Conservation (phyloP, 2,113 vertebrate species). For the Platysteira castanea region DNA sequence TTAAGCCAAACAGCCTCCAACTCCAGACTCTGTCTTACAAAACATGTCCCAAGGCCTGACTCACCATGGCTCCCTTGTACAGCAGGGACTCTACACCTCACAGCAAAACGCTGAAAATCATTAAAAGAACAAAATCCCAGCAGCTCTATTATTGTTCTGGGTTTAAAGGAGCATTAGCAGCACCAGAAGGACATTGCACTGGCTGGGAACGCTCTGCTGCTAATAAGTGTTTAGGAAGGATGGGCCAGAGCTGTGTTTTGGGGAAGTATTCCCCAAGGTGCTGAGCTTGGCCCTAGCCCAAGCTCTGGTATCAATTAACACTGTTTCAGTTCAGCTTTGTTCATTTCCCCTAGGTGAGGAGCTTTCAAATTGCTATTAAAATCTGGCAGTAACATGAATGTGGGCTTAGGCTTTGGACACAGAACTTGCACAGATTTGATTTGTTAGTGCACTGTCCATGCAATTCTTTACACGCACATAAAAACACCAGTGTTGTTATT, state of each 20-base stretch:
- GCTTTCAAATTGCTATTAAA: not conserved
- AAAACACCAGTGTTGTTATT: not conserved
- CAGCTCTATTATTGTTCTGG: conserved; percentile 15
- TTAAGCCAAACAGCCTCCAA: conserved; percentile 48
- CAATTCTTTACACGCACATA: not conserved
- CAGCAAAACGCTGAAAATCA: not conserved
- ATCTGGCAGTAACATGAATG: not conserved
- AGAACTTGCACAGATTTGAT: not conserved
- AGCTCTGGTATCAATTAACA: not conserved
- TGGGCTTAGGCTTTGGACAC: not conserved
- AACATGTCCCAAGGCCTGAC: not conserved
- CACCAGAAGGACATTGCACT: not conserved
- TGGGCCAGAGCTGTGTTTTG: not conserved
- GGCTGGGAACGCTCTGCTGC: not conserved
- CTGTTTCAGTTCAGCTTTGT: not conserved
- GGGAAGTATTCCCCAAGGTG: not conserved
- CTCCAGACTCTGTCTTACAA: conserved; percentile 26
- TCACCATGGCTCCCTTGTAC: not conserved
- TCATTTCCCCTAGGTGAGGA: not conserved
- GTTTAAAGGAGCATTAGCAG: conserved; percentile 33
- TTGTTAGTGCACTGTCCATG: fast-evolving
- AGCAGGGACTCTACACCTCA: not conserved
- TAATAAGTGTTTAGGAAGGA: not conserved
- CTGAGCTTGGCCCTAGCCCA: not conserved
- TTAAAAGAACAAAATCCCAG: conserved; percentile 2